Base-by-base conservation (phyloP, 2,888 invertebrate species). In the Stomorhina lunata region DNA sequence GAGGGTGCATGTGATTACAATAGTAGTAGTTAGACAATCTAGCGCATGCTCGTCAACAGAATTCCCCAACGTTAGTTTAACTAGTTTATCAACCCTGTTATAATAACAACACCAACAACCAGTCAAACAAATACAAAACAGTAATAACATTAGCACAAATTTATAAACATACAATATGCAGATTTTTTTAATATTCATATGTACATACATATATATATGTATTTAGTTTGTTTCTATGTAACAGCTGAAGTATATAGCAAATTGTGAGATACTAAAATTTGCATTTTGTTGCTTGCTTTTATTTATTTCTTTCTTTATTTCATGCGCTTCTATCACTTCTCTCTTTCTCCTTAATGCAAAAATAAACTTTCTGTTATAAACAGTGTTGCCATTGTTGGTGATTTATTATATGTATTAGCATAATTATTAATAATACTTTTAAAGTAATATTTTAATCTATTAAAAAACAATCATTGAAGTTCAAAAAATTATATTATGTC, bases 11-110 rank as follows among this genome's bases (percentile, higher is more conserved):
- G 32, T 29, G n/a, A 7, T 2, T 40, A 10, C 37, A 7, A 20
- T 12, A 32, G 20, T 17, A 12, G n/a, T 45, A n/a, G 32, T 32
- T 65, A 48, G 45, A 48, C 50, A 29, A 59, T 25, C 6, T 10
- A 59, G 37, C 59, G 72, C 72, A 73, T 53, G 72, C 61, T 50
- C 40, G 22, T 25, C 53, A 50, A 40, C 17, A 50, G 22, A 66
- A 66, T 34, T 50, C 66, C 50, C 66, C 50, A 34, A 34, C 63
- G 1, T 25, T 20, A 7, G 34, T 32, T 66, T 50, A 34, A 50
- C 66, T 50, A 48, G 66, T 66, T 34, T 15, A 66, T 50, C 48
- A 66, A 34, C 66, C 66, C 66, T 50, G 34, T 20, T 22, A 15
- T 27, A 25, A 37, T 37, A 57, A 12, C 12, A 20, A 45, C 17